phyloP scores from a whole-genome alignment of 2,113 vertebrate species.

The Entomyzon cyanotis region DNA sequence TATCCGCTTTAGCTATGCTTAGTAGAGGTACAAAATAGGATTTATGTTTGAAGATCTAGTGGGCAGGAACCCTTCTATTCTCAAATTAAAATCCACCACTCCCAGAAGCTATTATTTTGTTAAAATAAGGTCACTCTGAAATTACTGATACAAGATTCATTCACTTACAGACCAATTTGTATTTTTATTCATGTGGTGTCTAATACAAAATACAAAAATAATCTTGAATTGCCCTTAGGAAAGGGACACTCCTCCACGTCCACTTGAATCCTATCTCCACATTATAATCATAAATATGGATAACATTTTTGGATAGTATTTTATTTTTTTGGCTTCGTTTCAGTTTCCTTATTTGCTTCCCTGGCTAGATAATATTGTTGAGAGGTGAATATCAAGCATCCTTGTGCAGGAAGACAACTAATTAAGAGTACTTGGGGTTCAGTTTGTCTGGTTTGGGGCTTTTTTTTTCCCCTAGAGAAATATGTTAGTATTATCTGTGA shows the following conservation, averaged over 20 bases:
- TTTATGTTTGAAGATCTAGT: background rate
- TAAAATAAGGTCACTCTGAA: background rate
- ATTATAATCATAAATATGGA: background rate
- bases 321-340: background rate
- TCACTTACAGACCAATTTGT: background rate
- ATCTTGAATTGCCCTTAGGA: background rate
- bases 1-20: background rate
- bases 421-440: background rate
- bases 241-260: background rate
- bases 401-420: background rate
- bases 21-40: background rate
- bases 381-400: background rate
- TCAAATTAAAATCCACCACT: background rate
- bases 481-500: background rate
- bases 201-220: background rate
- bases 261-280: background rate
- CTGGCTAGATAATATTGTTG: background rate
- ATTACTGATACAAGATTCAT: background rate
- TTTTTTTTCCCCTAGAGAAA: background rate
- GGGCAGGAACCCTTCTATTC: background rate
- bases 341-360: background rate
- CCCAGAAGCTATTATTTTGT: background rate
- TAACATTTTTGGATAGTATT: background rate
- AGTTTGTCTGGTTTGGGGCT: background rate
- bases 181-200: background rate